phyloP scores from a whole-genome alignment of 2,797 vertebrate genomes.

The Toxotes lorentzi region DNA sequence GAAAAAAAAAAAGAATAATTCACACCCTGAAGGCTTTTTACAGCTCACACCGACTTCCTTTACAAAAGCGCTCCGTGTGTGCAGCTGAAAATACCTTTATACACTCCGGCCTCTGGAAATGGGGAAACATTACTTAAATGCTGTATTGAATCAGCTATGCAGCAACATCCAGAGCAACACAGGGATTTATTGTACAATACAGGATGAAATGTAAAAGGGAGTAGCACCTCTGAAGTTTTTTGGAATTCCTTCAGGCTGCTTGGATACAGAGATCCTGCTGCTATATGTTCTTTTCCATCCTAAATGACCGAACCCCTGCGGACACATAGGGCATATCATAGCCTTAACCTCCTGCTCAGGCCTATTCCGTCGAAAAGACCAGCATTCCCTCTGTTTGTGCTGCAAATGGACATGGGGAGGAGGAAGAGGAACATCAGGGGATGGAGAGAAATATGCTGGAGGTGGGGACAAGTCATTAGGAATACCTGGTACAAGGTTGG shows the following conservation, averaged over 20 bases:
- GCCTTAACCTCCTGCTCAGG: slow-evolving; percentile 1
- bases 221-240: background rate
- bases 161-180: background rate
- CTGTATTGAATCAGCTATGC: background rate
- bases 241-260: background rate
- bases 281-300: background rate
- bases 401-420: background rate
- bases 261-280: background rate
- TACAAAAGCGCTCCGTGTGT: background rate
- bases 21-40: slow-evolving; percentile 35
- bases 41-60: background rate
- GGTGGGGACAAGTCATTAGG: slow-evolving; percentile 13
- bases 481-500: slow-evolving; percentile 25
- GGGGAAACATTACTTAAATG: slow-evolving; percentile 8
- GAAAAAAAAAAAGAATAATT: slow-evolving; percentile 20
- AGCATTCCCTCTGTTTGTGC: background rate
- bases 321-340: background rate
- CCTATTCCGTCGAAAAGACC: background rate
- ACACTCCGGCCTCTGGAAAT: background rate
- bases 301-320: background rate
- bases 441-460: slow-evolving; percentile 14
- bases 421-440: background rate
- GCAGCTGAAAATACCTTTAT: slow-evolving; percentile 17
- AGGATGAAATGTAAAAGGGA: background rate
- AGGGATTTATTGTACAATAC: background rate